Base-by-base conservation (phyloP, 2,888 invertebrate genomes). In the Drosophila trichaetosa region DNA sequence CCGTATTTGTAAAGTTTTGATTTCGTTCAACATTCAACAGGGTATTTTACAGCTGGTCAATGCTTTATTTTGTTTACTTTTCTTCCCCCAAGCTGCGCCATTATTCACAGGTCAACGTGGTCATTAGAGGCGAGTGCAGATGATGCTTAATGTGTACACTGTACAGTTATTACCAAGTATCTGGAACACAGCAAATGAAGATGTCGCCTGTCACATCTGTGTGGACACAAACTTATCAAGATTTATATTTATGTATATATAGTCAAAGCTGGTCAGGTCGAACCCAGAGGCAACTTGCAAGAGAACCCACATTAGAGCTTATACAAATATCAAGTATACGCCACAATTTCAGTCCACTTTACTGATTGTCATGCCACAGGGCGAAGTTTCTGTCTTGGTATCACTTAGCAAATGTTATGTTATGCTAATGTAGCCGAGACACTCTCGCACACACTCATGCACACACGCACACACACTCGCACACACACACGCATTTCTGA, bases 321-420 rank as follows among this genome's bases (percentile, higher is more conserved):
- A 33, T 58, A 52, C 67, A 77, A 69, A 81, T 78, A 79, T 81
- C 63, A 79, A 68, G 79, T 65, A 81, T 81, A 79, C 79, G 81
- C 57, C 56, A 59, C 61, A 3, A 1, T 24, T 33, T 2, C 10
- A 40, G 40, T 61, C 59, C 48, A 46, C 16, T n/a, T 18, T 11
- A 21, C 33, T 29, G 48, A 38, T 49, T 33, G 46, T 46, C 34
- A 11, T 27, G 48, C 51, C 79, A 16, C 57, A 75, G 65, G 77
- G 53, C 63, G 48, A 76, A 69, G 54, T 72, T 77, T 42, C 48
- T 49, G 78, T 72, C 29, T 51, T 33, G 13, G 33, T 10, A 80
- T 66, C 56, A 76, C 66, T 80, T 70, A 42, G 56, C 42, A 80
- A 65, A 78, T 78, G 68, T 77, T 78, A 57, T 77, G 65, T 73